Conservation (phyloP, 1,140 invertebrate species). For the Brachionus rotundiformis region DNA sequence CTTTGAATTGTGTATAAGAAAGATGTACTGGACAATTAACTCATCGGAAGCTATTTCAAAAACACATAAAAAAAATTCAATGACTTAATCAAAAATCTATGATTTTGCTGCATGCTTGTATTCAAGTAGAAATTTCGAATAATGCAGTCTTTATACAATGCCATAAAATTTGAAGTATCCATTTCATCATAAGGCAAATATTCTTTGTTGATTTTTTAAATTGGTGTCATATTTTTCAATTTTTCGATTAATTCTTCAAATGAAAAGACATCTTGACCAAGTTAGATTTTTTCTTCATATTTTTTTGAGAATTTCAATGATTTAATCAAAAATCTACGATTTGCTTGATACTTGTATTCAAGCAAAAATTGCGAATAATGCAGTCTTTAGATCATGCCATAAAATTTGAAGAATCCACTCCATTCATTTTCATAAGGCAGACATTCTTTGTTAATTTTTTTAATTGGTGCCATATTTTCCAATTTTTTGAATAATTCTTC, state of each 20-base stretch:
- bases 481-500: background rate
- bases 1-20: conserved; percentile 15
- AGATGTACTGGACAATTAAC: background rate
- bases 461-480: background rate
- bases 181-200: background rate
- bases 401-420: background rate
- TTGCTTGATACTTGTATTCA: background rate
- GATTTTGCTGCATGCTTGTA: background rate
- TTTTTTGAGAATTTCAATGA: background rate
- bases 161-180: background rate
- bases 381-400: background rate
- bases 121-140: background rate
- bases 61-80: background rate
- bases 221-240: background rate
- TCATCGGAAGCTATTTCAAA: background rate
- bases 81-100: background rate
- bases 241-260: background rate
- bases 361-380: background rate
- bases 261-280: background rate
- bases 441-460: background rate
- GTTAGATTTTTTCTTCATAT: background rate
- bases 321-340: background rate
- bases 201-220: background rate
- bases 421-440: background rate
- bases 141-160: background rate